A percentile compares a stretch with the other conserved stretches of the same genome.
Conservation (phyloP, 1,140 invertebrate species). For the Solen grandis region DNA sequence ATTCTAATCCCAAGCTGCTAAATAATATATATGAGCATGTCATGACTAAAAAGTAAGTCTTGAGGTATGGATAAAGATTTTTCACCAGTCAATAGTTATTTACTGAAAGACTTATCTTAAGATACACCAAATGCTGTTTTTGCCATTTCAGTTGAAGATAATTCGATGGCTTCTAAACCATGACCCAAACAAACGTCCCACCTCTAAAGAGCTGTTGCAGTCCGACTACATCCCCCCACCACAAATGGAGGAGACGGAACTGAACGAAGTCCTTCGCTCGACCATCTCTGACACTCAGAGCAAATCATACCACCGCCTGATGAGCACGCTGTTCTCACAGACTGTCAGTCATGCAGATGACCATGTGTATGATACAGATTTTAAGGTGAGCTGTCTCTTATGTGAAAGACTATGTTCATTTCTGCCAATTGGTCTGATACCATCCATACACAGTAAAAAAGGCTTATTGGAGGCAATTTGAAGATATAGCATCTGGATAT, state of each 20-base stretch:
- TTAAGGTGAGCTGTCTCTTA: neutral
- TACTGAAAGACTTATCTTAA: too few relatives aligned
- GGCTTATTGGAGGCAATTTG: too few relatives aligned
- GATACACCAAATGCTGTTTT: too few relatives aligned
- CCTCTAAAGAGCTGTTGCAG: slow-evolving; percentile 90
- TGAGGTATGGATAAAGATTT: too few relatives aligned
- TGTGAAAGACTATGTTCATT: too few relatives aligned
- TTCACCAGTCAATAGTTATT: too few relatives aligned
- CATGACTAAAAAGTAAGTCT: too few relatives aligned
- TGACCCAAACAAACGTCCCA: slow-evolving; percentile 90
- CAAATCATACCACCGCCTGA: slow-evolving; percentile 90
- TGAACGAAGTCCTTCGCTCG: slow-evolving; percentile 89
- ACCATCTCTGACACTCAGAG: slow-evolving; percentile 90
- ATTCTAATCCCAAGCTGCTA: too few relatives aligned
- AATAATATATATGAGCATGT: too few relatives aligned
- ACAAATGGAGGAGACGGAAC: slow-evolving; percentile 88
- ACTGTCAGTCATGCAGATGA: slow-evolving; percentile 86
- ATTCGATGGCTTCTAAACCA: slow-evolving; percentile 91
- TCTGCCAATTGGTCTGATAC: too few relatives aligned
- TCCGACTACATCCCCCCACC: slow-evolving; percentile 90
- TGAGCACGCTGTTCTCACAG: slow-evolving; percentile 85
- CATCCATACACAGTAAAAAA: too few relatives aligned
- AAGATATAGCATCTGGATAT: too few relatives aligned
- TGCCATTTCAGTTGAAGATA: slow-evolving; percentile 79
- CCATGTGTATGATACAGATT: slow-evolving; percentile 88